Evolutionary conservation across 2,113 vertebrate species (phyloP), one percentile per base, ranked within the genome.

Genomic region (Bufo bufo): DNA sequence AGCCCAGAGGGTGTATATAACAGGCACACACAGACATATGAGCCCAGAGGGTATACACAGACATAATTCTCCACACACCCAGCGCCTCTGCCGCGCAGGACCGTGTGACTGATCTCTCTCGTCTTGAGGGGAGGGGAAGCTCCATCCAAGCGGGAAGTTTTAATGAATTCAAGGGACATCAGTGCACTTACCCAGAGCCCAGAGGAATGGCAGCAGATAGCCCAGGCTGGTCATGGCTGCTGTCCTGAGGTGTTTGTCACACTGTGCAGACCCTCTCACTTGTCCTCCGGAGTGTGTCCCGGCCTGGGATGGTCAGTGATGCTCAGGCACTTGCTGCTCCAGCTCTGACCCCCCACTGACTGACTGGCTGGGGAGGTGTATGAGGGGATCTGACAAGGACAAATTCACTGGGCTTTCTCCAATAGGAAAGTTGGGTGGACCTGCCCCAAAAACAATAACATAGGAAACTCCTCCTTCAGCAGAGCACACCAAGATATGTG

Each of bases 391-490:
- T 83, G 80, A 63, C 69, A 88, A 56, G 50, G 20, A 87, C 86
- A 74, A 80, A 74, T 87, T 54, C 75, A 49, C 50, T 74, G 17
- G 47, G 17, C n/a, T 87, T 45, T 71, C 58, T 63, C 80, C 80
- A 84, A 84, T 84, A 84, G 87, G 82, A 84, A 89, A 84, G 23
- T 83, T 89, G 81, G 81, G 87, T 84, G 81, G 81, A 84, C 81
- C 87, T 54, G 45, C 58, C 87, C 80, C 74, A 75, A 77, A 87
- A 89, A 89, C 87, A 84, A 84, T 89, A 84, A 88, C 80, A 87
- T 80, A 77, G 87, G 87, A 84, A 89, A 89, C 87, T 84, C 87
- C 87, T 77, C 87, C 87, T 84, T 78, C 74, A 78, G 71, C 87
- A 89, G 87, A 56, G 47, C 61, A 84, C 59, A 88, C 75, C 81